phyloP scores from a whole-genome alignment of 2,888 invertebrate genomes.

The Trissolcus brochymenae region DNA sequence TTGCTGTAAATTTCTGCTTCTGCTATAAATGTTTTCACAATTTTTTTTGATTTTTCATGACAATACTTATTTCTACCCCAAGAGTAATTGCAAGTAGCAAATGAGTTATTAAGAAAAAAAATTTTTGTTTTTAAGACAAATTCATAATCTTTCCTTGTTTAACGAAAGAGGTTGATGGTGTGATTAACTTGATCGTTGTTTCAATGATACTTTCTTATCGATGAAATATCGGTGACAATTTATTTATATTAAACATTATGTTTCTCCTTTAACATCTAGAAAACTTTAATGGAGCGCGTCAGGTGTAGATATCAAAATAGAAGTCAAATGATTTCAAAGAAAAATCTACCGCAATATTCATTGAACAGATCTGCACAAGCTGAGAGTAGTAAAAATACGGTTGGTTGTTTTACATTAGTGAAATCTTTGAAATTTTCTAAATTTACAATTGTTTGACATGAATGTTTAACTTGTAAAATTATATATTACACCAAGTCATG shows the following conservation, averaged over 20 bases:
- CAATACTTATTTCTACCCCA: too few relatives aligned
- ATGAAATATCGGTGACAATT: background rate
- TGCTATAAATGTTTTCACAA: too few relatives aligned
- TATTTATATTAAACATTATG: slow-evolving; percentile 19
- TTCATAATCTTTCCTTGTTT: too few relatives aligned
- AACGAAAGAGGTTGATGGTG: too few relatives aligned
- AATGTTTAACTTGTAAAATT: background rate
- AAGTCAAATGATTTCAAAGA: slow-evolving; percentile 32
- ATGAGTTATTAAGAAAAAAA: too few relatives aligned
- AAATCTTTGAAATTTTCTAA: background rate
- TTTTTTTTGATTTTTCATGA: too few relatives aligned
- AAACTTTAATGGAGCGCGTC: slow-evolving; percentile 43
- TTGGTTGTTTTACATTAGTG: slow-evolving; percentile 23
- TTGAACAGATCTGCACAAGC: slow-evolving; percentile 28
- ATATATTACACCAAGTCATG: background rate
- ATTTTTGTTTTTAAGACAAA: too few relatives aligned
- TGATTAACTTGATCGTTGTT: too few relatives aligned
- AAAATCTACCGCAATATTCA: slow-evolving; percentile 25
- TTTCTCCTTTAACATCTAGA: slow-evolving; percentile 39
- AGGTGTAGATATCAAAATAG: slow-evolving; percentile 42
- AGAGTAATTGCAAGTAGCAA: too few relatives aligned
- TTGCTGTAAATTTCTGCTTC: too few relatives aligned
- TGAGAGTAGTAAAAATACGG: slow-evolving; percentile 31
- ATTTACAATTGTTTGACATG: background rate
- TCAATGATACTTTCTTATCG: background rate